Percentiles rank a stretch among this genome's conserved stretches.
phyloP scores from a whole-genome alignment of 2,888 invertebrate species.

The Ochropleura plecta region DNA sequence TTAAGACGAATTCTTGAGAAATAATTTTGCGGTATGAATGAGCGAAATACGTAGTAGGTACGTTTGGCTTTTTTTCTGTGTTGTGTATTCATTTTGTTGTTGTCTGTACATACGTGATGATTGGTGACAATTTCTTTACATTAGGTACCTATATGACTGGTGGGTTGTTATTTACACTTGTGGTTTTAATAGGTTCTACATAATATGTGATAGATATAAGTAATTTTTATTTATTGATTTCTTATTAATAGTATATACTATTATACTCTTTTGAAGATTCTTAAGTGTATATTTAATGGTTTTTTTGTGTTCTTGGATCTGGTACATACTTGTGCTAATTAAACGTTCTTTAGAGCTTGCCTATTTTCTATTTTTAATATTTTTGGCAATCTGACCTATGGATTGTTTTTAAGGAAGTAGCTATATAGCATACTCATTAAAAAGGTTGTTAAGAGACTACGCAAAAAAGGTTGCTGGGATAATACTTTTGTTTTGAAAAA shows the following conservation, averaged over 20 bases:
- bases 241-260: background rate
- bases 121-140: constrained; percentile 48
- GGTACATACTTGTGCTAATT: background rate
- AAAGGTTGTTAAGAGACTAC: too few species aligned
- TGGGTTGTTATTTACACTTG: background rate
- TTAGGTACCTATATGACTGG: background rate
- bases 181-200: background rate
- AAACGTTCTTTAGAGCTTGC: background rate
- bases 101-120: constrained; percentile 4
- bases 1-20: background rate
- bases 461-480: too few species aligned
- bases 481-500: too few species aligned
- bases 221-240: background rate
- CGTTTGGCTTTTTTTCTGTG: constrained; percentile 1
- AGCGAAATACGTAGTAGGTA: background rate
- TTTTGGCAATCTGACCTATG: background rate
- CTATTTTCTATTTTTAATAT: background rate
- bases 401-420: background rate
- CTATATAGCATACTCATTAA: background rate
- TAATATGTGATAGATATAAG: too few species aligned
- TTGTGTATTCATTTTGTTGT: background rate
- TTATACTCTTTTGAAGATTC: background rate
- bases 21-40: constrained; percentile 32
- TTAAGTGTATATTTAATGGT: background rate
- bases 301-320: background rate